A percentile compares a stretch with the other conserved stretches of the same genome.
These are phyloP conservation scores for Tinea pellionella DNA, from an alignment of 2,888 invertebrate species.

Conservation along the genomic window DNA sequence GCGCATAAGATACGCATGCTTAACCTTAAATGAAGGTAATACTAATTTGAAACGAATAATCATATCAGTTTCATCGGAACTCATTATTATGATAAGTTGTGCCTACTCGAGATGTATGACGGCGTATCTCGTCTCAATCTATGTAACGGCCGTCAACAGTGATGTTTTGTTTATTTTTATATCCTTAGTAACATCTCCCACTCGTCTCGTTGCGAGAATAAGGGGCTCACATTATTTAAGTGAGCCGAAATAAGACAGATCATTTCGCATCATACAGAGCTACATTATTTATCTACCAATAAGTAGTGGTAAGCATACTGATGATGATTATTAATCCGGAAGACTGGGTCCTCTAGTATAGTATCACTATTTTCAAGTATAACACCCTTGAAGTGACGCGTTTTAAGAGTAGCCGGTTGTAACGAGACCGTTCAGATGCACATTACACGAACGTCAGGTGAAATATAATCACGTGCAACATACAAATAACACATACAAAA, in stretches of 20 bases:
- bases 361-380: too few relatives aligned
- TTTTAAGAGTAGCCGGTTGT: too few relatives aligned
- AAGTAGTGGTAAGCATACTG: too few relatives aligned
- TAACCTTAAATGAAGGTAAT: not conserved
- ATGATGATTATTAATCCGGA: too few relatives aligned
- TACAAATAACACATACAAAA: too few relatives aligned
- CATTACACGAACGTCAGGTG: too few relatives aligned
- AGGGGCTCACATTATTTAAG: not conserved
- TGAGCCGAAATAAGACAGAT: not conserved
- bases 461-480: too few relatives aligned
- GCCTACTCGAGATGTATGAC: constrained; percentile 2
- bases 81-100: constrained; percentile 25
- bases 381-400: too few relatives aligned
- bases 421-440: too few relatives aligned
- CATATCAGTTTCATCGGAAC: constrained; percentile 19
- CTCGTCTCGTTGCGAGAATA: constrained; percentile 1
- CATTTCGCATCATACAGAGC: not conserved
- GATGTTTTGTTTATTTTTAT: constrained; percentile 31
- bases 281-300: not conserved
- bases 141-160: constrained; percentile 19
- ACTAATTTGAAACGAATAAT: constrained; percentile 12
- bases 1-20: constrained; percentile 3
- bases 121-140: constrained; percentile 19
- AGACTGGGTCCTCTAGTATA: too few relatives aligned
- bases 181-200: constrained; percentile 5